These are phyloP conservation scores for Orius laevigatus DNA, from an alignment of 1,140 invertebrate genomes.

Conservation along the genomic window DNA sequence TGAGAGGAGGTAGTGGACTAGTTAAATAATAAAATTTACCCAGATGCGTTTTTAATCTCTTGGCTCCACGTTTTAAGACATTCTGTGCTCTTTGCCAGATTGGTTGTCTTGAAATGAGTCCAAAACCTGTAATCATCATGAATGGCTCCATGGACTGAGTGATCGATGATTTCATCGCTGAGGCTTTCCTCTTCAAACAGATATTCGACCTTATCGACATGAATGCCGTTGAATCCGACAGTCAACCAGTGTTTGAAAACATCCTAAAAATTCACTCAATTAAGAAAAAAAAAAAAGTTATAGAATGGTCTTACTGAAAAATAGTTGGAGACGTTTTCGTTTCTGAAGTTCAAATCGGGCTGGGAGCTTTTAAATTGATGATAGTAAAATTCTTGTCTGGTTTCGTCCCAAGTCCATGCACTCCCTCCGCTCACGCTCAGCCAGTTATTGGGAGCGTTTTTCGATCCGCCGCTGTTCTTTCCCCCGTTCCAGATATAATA, in stretches of 20 bases:
- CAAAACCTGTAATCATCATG: slow-evolving; percentile 32
- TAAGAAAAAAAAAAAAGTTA: background rate
- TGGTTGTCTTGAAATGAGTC: slow-evolving; percentile 42
- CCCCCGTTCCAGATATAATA: slow-evolving; percentile 64
- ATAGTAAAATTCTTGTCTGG: slow-evolving; percentile 52
- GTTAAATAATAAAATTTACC: slow-evolving; percentile 23
- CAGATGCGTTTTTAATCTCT: slow-evolving; percentile 32
- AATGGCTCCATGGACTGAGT: slow-evolving; percentile 14
- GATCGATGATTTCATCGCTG: slow-evolving; percentile 23
- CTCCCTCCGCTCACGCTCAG: slow-evolving; percentile 45
- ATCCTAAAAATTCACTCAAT: slow-evolving; percentile 21
- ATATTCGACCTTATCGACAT: slow-evolving; percentile 40
- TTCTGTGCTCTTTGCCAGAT: slow-evolving; percentile 39
- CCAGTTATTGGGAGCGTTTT: slow-evolving; percentile 37
- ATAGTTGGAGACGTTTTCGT: slow-evolving; percentile 38
- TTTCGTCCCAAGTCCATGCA: slow-evolving; percentile 52
- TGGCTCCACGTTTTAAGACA: slow-evolving; percentile 41
- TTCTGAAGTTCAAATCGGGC: slow-evolving; percentile 59
- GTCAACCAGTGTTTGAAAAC: slow-evolving; percentile 44
- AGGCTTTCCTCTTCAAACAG: slow-evolving; percentile 30
- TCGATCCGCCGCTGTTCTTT: slow-evolving; percentile 27
- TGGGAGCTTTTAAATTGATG: slow-evolving; percentile 53
- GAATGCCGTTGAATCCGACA: slow-evolving; percentile 49
- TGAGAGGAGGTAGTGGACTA: no score
- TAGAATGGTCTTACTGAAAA: slow-evolving; percentile 34